Percentiles rank a stretch among this genome's conserved stretches.
Conservation (phyloP, 2,113 vertebrate genomes). For the Candoia aspera region DNA sequence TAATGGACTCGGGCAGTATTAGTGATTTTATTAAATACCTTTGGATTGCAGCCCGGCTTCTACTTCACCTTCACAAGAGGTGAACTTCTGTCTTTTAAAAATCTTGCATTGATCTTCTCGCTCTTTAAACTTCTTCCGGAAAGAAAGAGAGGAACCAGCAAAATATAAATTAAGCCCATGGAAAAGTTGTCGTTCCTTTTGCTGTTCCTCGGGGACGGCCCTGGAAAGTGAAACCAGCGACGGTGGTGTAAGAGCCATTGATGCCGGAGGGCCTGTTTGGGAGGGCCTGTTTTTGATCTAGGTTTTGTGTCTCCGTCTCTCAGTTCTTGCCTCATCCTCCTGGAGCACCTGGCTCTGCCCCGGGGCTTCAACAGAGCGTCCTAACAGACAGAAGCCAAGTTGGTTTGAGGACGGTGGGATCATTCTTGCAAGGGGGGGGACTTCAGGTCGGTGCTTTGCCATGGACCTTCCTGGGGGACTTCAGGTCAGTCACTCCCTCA, state of each 20-base stretch:
- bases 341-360: background rate
- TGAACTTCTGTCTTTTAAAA: conserved; percentile 63
- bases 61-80: conserved; percentile 72
- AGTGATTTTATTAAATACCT: conserved; percentile 71
- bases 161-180: conserved; percentile 53
- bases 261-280: background rate
- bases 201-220: conserved; percentile 24
- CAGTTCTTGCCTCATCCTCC: no score
- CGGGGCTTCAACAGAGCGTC: background rate
- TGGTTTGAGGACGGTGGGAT: background rate
- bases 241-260: conserved; percentile 41
- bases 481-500: background rate
- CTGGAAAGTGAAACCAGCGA: conserved; percentile 47
- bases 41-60: conserved; percentile 73
- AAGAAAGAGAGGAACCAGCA: conserved; percentile 46
- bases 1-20: conserved; percentile 67
- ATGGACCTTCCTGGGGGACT: background rate
- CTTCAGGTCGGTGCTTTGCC: background rate
- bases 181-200: conserved; percentile 45
- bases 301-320: background rate
- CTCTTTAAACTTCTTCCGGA: conserved; percentile 64
- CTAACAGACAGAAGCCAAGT: background rate
- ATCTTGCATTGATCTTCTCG: conserved; percentile 63
- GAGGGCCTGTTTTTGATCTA: background rate
- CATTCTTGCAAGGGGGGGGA: background rate